Base-by-base conservation (phyloP, 2,888 invertebrate genomes). In the Anoplius nigerrimus region DNA sequence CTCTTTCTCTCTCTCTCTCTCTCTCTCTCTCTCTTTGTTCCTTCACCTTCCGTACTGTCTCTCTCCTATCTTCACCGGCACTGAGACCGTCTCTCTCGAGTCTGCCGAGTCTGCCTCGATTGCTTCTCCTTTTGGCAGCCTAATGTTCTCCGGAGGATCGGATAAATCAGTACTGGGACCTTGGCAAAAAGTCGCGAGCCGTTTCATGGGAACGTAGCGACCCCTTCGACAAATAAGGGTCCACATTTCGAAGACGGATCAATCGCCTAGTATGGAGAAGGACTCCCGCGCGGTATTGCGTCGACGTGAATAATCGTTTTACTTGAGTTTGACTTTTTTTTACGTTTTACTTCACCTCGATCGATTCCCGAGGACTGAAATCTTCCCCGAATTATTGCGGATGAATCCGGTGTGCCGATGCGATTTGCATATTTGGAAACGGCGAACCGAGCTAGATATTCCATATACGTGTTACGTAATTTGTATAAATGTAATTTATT, bases 21-120 rank as follows among this genome's bases (percentile, higher is more conserved):
- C 27, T 46, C 59, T 22, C 27, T 59, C 58, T 20, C 53, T 42
- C 61, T 59, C 48, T 21, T 16, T 56, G n/a, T 24, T 68, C 48
- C 54, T 46, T 45, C 27, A 62, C 62, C 24, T 63, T 61, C 20
- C 66, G 42, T 66, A 2, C 24, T 24, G 6, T 34, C 34, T 34
- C 11, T 34, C 11, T 34, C 34, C 34, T 11, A 6, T n/a, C 34
- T 34, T 6, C 34, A 27, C 4, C 27, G 2, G 2, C 6, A 2
- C 4, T 6, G 4, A 27, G 6, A 6, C 53, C 45, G 27, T 65
- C 59, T 60, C 61, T 52, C 53, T 53, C 61, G 11, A 5, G 48
- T 48, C 48, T 1, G 16, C 48, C 16, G 16, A 42, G 1, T 16
- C 48, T n/a, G 48, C 16, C 18, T 6, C 48, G 18, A 48, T 48